These are phyloP conservation scores for Drosophila sechellia DNA, from an alignment of 1,140 invertebrate genomes.

Conservation along the genomic window DNA sequence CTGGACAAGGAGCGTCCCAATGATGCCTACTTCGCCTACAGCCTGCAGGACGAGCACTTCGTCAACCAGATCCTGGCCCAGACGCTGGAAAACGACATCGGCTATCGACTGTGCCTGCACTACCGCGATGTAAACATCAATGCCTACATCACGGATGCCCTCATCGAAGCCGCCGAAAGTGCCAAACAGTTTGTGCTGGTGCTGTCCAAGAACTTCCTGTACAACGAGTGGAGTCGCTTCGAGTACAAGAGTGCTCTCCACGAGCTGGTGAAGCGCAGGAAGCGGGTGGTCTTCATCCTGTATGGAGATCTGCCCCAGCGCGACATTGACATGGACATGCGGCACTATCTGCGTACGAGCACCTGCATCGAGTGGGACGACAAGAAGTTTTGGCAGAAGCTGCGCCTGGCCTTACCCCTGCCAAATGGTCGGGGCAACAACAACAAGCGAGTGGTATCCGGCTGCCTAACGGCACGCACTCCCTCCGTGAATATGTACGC, in stretches of 20 bases:
- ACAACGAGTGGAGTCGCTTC: conserved; percentile 96
- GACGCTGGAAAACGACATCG: conserved; percentile 91
- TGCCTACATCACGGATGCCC: conserved; percentile 93
- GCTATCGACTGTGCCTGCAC: conserved; percentile 93
- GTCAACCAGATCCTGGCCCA: conserved; percentile 93
- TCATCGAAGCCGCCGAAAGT: conserved; percentile 95
- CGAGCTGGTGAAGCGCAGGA: conserved; percentile 93
- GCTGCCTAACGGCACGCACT: conserved; percentile 50
- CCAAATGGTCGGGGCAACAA: conserved; percentile 86
- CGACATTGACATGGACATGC: conserved; percentile 95
- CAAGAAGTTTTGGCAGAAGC: conserved; percentile 97
- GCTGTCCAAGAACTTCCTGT: conserved; percentile 95
- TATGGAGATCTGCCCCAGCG: conserved; percentile 93
- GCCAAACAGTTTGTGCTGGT: conserved; percentile 95
- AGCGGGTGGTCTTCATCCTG: conserved; percentile 93
- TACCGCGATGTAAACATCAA: conserved; percentile 94
- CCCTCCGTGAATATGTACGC: conserved; percentile 88
- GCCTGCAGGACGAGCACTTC: conserved; percentile 94
- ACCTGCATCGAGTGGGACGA: conserved; percentile 96
- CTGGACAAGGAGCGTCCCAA: conserved; percentile 93
- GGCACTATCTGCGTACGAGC: conserved; percentile 94
- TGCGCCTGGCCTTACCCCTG: conserved; percentile 91
- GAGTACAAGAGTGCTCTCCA: conserved; percentile 97
- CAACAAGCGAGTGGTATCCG: conserved; percentile 58
- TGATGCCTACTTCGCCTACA: conserved; percentile 96